These are phyloP conservation scores for Ariopsis seemanni DNA, from an alignment of 2,113 vertebrate species.

Conservation along the genomic window DNA sequence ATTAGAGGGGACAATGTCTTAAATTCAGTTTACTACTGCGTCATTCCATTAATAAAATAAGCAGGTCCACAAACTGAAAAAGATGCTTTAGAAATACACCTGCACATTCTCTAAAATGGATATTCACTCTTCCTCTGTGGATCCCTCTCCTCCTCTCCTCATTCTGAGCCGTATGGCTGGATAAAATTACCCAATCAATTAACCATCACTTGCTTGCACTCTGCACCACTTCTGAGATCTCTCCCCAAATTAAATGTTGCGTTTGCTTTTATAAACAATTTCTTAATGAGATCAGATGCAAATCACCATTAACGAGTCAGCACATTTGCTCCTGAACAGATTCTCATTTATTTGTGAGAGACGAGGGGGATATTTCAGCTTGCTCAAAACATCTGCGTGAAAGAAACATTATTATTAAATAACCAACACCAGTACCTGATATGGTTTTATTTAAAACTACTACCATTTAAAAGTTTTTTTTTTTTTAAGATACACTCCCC, in stretches of 20 bases:
- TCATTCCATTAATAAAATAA: neutral
- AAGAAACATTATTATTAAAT: neutral
- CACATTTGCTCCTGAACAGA: neutral
- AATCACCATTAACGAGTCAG: constrained; percentile 1
- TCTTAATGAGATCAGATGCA: neutral
- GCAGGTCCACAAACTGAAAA: neutral
- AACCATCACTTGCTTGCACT: neutral
- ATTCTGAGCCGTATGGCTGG: neutral
- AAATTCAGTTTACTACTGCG: neutral
- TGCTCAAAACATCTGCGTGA: neutral
- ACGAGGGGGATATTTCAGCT: neutral
- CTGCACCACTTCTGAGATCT: neutral
- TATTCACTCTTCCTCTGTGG: neutral
- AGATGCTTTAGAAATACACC: neutral
- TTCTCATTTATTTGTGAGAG: neutral
- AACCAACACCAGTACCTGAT: neutral
- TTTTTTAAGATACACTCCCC: no score
- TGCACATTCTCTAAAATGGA: neutral
- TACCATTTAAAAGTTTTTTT: neutral
- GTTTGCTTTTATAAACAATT: neutral
- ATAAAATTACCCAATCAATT: constrained; percentile 28
- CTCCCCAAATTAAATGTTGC: neutral
- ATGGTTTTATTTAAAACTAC: neutral
- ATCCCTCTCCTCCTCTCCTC: neutral
- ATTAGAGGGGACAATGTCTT: neutral